Conservation (phyloP, 1,140 invertebrate species). For the Diploscapter pachys region DNA sequence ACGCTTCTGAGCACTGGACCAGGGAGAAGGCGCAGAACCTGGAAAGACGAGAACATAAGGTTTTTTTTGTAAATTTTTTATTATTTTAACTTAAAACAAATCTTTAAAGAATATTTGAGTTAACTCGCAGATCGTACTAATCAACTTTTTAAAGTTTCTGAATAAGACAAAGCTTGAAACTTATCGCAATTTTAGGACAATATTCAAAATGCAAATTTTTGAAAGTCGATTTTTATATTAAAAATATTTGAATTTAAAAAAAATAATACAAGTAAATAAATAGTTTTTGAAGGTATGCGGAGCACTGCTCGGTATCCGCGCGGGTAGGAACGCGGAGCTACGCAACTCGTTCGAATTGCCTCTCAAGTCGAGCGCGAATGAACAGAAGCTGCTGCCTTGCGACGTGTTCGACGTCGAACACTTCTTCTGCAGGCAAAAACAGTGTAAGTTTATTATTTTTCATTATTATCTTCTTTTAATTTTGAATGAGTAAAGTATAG, state of each 20-base stretch:
- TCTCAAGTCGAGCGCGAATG: no score
- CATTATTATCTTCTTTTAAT: background rate
- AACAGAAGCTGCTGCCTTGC: background rate
- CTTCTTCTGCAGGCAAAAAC: constrained; percentile 61
- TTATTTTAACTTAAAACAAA: background rate
- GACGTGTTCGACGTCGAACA: constrained; percentile 5
- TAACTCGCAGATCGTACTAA: no score
- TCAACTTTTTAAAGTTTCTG: no score
- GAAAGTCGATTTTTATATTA: background rate
- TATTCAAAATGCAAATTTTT: no score
- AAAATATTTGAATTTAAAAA: background rate
- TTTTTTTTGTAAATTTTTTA: background rate
- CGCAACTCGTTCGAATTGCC: constrained; percentile 93
- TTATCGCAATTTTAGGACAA: no score
- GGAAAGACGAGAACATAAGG: background rate
- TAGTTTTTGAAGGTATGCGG: constrained; percentile 66
- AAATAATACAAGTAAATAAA: no score
- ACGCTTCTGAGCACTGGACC: constrained; percentile 97
- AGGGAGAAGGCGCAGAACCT: constrained; percentile 78
- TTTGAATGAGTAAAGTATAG: background rate
- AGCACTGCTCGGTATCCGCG: constrained; percentile 92
- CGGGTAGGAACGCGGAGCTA: constrained; percentile 89
- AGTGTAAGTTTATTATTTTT: constrained; percentile 73
- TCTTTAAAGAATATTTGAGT: no score
- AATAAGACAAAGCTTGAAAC: no score